A percentile compares a stretch with the other conserved stretches of the same genome.
Conservation (phyloP, 2,113 vertebrate genomes). For the Trichechus manatus region DNA sequence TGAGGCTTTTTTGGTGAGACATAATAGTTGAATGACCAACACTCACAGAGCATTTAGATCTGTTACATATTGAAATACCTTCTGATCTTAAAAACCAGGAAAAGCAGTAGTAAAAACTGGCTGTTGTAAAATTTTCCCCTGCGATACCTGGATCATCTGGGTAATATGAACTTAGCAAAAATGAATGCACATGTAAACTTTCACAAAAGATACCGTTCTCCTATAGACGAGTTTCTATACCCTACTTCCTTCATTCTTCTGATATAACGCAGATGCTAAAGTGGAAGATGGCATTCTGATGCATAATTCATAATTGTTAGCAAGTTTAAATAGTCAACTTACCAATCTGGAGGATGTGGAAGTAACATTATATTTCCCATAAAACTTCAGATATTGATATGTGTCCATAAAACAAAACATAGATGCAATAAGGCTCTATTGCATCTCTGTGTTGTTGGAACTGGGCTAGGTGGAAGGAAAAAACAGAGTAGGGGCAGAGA, state of each 20-base stretch:
- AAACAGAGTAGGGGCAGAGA: not conserved
- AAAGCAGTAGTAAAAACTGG: not conserved
- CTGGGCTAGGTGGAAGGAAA: not conserved
- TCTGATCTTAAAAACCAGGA: not conserved
- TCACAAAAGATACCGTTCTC: not conserved
- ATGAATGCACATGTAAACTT: not conserved
- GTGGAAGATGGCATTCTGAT: not conserved
- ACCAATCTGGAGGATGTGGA: not conserved
- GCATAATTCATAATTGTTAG: not conserved
- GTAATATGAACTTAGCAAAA: not conserved
- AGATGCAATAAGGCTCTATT: not conserved
- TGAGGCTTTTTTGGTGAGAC: not conserved
- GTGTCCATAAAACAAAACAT: not conserved
- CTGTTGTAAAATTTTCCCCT: not conserved
- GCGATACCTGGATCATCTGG: not conserved
- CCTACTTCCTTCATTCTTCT: not conserved
- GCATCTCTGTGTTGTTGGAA: not conserved
- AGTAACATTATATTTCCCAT: not conserved
- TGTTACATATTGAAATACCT: not conserved
- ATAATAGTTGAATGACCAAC: not conserved
- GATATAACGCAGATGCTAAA: not conserved
- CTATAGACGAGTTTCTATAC: not conserved
- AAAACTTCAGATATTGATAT: conserved; percentile 12
- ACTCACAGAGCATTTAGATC: not conserved
- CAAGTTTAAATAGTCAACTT: not conserved